phyloP scores from a whole-genome alignment of 2,888 invertebrate species.

The Aleiodes alternator region DNA sequence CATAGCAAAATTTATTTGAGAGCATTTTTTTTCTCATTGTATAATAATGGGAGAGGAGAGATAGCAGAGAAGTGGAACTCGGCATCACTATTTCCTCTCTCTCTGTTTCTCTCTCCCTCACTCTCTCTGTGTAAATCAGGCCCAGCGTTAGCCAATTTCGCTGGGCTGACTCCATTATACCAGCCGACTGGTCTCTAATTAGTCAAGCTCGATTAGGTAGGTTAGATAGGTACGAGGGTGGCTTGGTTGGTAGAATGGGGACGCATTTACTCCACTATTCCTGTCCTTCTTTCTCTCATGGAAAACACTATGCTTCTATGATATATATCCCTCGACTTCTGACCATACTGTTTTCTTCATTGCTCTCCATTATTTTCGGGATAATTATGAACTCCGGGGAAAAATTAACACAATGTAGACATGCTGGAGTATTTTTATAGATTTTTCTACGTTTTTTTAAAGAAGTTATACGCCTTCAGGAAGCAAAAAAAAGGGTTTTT shows the following conservation, averaged over 20 bases:
- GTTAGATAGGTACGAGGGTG: conserved; percentile 53
- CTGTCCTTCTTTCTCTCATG: conserved; percentile 12
- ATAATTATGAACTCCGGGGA: neutral
- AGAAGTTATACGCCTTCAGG: no score
- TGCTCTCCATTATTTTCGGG: conserved; percentile 44
- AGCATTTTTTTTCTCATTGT: no score
- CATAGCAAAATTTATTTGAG: no score
- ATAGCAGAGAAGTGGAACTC: conserved; percentile 52
- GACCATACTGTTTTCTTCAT: conserved; percentile 46
- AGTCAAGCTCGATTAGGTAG: conserved; percentile 70
- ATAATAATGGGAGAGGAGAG: neutral
- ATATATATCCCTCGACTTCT: conserved; percentile 43
- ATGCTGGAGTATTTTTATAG: no score
- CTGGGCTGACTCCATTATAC: conserved; percentile 67
- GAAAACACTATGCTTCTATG: conserved; percentile 38
- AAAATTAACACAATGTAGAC: neutral
- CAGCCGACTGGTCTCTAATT: conserved; percentile 71
- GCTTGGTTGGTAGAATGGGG: conserved; percentile 47
- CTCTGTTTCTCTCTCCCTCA: conserved; percentile 23
- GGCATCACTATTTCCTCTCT: conserved; percentile 53
- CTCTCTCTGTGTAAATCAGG: conserved; percentile 67
- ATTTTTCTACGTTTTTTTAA: no score
- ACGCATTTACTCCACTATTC: conserved; percentile 35
- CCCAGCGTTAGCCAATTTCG: conserved; percentile 67
- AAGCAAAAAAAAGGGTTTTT: no score